Evolutionary conservation across 2,888 invertebrate genomes (phyloP).

Genomic region (Ametastegia equiseti): DNA sequence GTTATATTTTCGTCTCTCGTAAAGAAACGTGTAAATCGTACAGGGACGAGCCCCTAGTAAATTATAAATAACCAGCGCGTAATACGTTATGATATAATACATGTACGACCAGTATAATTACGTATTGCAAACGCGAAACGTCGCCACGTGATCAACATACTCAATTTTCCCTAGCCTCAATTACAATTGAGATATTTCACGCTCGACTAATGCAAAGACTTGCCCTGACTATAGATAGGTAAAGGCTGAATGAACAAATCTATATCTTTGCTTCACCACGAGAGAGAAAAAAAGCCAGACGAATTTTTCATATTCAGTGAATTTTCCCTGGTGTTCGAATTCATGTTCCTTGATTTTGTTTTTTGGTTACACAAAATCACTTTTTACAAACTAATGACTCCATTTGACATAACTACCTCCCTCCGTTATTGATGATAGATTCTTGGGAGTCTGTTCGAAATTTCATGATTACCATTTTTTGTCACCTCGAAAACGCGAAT

Average conservation of each 20-base stretch:
- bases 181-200: conserved; percentile 17
- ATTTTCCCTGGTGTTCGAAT: no score
- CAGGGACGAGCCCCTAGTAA: not conserved
- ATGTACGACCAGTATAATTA: not conserved
- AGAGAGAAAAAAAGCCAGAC: not conserved
- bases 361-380: no score
- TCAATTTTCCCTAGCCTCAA: conserved; percentile 22
- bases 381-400: no score
- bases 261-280: not conserved
- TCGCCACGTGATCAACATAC: conserved; percentile 23
- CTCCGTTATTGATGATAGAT: no score
- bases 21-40: not conserved
- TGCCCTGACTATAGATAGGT: not conserved
- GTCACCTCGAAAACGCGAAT: no score
- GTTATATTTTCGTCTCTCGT: no score
- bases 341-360: no score
- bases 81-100: not conserved
- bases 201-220: not conserved
- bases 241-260: not conserved
- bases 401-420: no score
- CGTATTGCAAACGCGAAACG: conserved; percentile 20
- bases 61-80: conserved; percentile 11
- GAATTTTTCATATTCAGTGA: no score
- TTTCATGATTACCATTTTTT: no score
- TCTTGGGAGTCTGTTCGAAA: no score